Percentiles rank a stretch among this genome's conserved stretches.
phyloP scores from a whole-genome alignment of 2,113 vertebrate species.

The Oreochromis niloticus region DNA sequence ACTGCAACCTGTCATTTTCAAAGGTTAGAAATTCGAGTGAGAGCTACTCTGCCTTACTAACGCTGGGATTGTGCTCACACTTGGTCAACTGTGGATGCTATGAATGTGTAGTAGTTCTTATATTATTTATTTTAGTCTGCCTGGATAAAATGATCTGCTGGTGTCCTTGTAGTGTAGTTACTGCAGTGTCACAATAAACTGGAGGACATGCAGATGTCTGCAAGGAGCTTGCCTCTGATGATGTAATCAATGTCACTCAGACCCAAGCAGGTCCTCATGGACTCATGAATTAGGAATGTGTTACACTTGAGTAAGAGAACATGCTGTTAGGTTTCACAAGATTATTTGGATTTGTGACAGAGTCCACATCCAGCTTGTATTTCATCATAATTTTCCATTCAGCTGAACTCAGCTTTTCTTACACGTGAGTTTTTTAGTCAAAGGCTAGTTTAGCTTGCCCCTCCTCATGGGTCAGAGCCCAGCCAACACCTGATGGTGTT shows the following conservation, averaged over 20 bases:
- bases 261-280: rapidly evolving
- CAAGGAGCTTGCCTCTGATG: background rate
- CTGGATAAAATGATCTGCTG: background rate
- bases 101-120: background rate
- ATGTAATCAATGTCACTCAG: background rate
- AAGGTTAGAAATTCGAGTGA: conserved; percentile 71
- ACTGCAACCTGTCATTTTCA: conserved; percentile 91
- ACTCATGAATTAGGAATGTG: background rate
- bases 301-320: background rate
- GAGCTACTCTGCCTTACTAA: background rate
- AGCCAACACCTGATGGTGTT: background rate
- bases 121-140: background rate
- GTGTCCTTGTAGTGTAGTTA: background rate
- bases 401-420: background rate
- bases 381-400: background rate
- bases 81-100: background rate
- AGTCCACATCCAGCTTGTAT: background rate
- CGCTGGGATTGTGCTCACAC: background rate
- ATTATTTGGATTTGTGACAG: background rate
- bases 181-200: background rate
- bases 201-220: background rate
- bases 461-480: conserved; percentile 20
- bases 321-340: background rate
- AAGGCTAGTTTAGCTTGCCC: background rate
- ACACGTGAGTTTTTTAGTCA: background rate